Base-by-base conservation (phyloP, 2,888 invertebrate genomes). In the Lydus trimaculatus region DNA sequence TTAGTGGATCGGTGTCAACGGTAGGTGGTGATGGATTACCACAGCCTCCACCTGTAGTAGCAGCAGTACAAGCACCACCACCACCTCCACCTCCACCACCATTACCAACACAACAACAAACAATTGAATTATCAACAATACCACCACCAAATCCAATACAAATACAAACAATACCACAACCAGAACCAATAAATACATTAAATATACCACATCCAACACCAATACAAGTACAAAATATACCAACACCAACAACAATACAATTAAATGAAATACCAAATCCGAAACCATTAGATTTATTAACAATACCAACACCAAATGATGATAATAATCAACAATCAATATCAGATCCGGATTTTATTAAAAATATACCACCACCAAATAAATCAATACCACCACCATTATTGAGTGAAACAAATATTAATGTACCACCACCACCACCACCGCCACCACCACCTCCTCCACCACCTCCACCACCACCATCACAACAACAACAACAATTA, bases 191-290 rank as follows among this genome's bases (percentile, higher is more conserved):
- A 80, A 90, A 86, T 71, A 81, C 87, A 7, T 79, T 86, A 69
- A 84, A 83, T 67, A 85, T 87, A 64, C 86, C 87, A 20, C 85
- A 85, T 43, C 85, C 86, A 7, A 84, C 85, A 13, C 84, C 85
- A 0, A 73, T 85, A 33, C 85, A 90, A 77, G 85, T 89, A 17
- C 89, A 90, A 78, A 89, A 89, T 70, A 90, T 90, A 77, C 90
- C 90, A 25, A 88, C 89, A 2, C 90, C 91, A 0, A 87, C 87
- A 77, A 89, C 90, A 4, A 85, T 89, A 61, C 88, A 89, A 72
- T 78, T 90, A 61, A 90, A 87, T 76, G 89, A 89, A 73, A 90
- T 90, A 71, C 89, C 89, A 8, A 89, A 89, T 74, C 89, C 89
- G 0, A 88, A 90, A 74, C 90, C 90, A 60, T 81, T 90, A 77